A percentile compares a stretch with the other conserved stretches of the same genome.
phyloP scores from a whole-genome alignment of 2,797 vertebrate genomes.

The Gymnoscopelus braueri region DNA sequence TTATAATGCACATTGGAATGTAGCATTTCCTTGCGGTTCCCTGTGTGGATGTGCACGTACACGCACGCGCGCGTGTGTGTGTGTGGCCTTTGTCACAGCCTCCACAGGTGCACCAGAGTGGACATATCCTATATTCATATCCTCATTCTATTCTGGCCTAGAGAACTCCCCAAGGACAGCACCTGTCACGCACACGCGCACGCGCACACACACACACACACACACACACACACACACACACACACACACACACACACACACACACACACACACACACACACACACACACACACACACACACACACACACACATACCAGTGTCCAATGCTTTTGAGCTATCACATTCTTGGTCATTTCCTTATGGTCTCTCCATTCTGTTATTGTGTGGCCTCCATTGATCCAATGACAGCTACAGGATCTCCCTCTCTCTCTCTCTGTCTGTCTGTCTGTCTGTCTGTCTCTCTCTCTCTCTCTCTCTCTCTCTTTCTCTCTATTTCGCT shows the following conservation, averaged over 20 bases:
- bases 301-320: neutral
- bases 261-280: conserved; percentile 14
- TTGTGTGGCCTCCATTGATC: conserved; percentile 23
- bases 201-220: neutral
- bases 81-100: conserved; percentile 68
- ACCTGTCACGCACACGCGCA: conserved; percentile 62
- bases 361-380: conserved; percentile 15
- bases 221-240: neutral
- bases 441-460: neutral
- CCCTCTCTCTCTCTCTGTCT: neutral
- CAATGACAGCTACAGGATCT: conserved; percentile 25
- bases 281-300: conserved; percentile 5
- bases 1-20: conserved; percentile 63
- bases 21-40: conserved; percentile 67
- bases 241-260: no score
- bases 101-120: conserved; percentile 78
- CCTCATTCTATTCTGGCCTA: conserved; percentile 77
- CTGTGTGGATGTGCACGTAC: conserved; percentile 39
- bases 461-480: conserved; percentile 1
- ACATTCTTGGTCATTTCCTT: conserved; percentile 40
- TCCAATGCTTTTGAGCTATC: conserved; percentile 4
- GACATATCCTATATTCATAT: conserved; percentile 83
- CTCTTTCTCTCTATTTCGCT: conserved; percentile 13
- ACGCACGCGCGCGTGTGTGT: conserved; percentile 7
- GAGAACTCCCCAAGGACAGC: conserved; percentile 73